A percentile compares a stretch with the other conserved stretches of the same genome.
These are phyloP conservation scores for Petromus typicus DNA, from an alignment of 2,113 vertebrate species.

Conservation along the genomic window DNA sequence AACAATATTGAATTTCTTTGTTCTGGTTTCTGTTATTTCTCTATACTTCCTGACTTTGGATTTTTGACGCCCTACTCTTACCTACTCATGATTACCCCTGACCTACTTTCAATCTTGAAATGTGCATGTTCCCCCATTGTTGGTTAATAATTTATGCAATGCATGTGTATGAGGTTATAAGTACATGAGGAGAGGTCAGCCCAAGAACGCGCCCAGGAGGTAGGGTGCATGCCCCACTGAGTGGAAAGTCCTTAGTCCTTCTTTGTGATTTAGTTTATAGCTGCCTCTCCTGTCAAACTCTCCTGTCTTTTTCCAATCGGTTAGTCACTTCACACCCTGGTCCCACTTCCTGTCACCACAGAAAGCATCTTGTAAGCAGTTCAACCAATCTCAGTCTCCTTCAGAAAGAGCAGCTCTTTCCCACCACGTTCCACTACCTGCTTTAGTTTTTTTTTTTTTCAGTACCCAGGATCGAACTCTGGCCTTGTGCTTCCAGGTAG, in stretches of 20 bases:
- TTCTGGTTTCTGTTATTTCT: not conserved
- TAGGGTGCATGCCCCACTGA: not conserved
- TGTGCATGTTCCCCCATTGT: not conserved
- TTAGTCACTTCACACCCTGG: not conserved
- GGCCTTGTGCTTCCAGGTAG: too few relatives aligned
- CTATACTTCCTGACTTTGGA: not conserved
- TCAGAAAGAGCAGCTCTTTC: not conserved
- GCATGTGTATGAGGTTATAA: not conserved
- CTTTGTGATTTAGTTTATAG: not conserved
- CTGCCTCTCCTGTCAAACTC: not conserved
- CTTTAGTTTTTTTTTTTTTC: too few relatives aligned
- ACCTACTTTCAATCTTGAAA: not conserved
- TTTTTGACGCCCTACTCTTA: not conserved
- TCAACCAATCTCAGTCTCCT: not conserved
- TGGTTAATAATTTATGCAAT: not conserved
- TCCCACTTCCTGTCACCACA: not conserved
- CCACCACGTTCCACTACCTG: not conserved
- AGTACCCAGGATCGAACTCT: too few relatives aligned
- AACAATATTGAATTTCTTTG: not conserved
- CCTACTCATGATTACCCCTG: not conserved
- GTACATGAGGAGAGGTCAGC: not conserved
- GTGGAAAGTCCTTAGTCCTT: not conserved
- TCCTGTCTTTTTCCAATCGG: not conserved
- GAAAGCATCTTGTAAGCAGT: not conserved
- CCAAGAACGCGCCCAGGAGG: not conserved